Conservation (phyloP, 2,888 invertebrate species). For the Caenorhabditis drosophilae region DNA sequence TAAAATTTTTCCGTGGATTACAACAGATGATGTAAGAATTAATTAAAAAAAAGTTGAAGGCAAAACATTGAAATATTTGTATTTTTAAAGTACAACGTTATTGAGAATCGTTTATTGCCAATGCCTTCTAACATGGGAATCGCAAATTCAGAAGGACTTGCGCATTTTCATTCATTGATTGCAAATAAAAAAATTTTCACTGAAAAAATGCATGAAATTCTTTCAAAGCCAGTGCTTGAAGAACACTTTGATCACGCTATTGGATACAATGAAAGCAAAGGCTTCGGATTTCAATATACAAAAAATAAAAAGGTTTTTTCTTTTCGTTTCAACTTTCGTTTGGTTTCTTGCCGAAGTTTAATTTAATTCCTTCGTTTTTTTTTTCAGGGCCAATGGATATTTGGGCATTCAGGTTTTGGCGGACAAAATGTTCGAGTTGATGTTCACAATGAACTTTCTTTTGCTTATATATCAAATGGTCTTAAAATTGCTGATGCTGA, state of each 20-base stretch:
- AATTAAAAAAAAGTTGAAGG: no score
- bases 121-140: conserved; percentile 62
- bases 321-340: background rate
- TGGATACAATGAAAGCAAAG: conserved; percentile 54
- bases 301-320: conserved; percentile 45
- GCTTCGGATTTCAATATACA: conserved; percentile 55
- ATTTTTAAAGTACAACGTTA: conserved; percentile 55
- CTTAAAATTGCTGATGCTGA: conserved; percentile 56
- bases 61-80: no score
- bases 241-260: conserved; percentile 51
- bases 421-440: conserved; percentile 58
- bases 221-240: conserved; percentile 44
- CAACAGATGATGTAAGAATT: conserved; percentile 47
- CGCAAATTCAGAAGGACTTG: conserved; percentile 46
- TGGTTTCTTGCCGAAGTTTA: no score
- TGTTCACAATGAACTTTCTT: conserved; percentile 40
- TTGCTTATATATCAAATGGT: conserved; percentile 55
- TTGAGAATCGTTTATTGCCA: conserved; percentile 48
- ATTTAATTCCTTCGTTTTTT: background rate
- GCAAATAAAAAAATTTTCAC: conserved; percentile 23
- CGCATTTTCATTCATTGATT: conserved; percentile 45
- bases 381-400: conserved; percentile 55
- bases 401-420: conserved; percentile 57
- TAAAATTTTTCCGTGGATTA: conserved; percentile 50
- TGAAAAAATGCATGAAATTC: conserved; percentile 18